These are phyloP conservation scores for pig (Sus scrofa) DNA, from an alignment of 2,113 vertebrate genomes.

Conservation along the genomic window DNA sequence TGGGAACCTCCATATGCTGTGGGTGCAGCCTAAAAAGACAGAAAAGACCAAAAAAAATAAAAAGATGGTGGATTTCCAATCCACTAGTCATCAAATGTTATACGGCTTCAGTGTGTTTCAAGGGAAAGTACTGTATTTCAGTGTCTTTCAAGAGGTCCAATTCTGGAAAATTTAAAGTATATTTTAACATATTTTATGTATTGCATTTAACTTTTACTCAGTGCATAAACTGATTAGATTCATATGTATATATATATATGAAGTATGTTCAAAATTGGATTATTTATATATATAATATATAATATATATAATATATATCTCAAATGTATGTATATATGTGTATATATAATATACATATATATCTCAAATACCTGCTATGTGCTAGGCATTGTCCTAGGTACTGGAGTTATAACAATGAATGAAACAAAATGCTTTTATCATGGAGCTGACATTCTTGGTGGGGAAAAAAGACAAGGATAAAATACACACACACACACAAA, in stretches of 20 bases:
- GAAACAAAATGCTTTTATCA: conserved; percentile 15
- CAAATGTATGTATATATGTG: no score
- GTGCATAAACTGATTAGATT: neutral
- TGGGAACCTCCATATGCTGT: no score
- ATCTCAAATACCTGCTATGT: neutral
- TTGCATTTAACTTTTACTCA: neutral
- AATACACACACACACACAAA: neutral
- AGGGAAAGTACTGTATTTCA: neutral
- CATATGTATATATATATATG: neutral
- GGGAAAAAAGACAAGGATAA: neutral
- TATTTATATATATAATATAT: no score
- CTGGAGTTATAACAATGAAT: neutral
- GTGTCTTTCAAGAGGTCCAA: neutral
- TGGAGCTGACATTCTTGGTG: neutral
- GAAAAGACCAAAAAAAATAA: no score
- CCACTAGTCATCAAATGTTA: neutral
- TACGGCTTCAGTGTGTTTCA: neutral
- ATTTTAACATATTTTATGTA: conserved; percentile 10
- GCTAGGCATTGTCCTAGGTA: neutral
- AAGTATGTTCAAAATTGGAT: no score
- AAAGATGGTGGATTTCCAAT: neutral
- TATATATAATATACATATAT: no score
- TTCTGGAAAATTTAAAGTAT: conserved; percentile 27
- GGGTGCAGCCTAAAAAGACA: no score
- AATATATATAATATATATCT: no score